These are phyloP conservation scores for Drosophila fuyamai DNA, from an alignment of 1,140 invertebrate species.

Conservation along the genomic window DNA sequence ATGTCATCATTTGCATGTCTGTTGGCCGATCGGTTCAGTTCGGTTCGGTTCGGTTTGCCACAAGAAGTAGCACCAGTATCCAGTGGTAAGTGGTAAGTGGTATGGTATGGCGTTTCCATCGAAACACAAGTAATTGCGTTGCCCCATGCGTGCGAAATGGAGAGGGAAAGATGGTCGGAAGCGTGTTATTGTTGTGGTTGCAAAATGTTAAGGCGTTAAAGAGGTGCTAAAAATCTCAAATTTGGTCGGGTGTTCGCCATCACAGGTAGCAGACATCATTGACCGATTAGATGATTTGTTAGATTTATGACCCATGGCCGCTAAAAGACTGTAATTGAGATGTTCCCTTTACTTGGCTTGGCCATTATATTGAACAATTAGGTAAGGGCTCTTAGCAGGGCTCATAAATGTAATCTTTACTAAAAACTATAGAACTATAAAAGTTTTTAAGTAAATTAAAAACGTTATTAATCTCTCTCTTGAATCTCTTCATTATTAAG, in stretches of 20 bases:
- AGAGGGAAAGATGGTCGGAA: slow-evolving; percentile 39
- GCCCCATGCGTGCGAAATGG: slow-evolving; percentile 47
- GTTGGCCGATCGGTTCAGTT: slow-evolving; percentile 18
- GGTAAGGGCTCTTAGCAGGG: too few species aligned
- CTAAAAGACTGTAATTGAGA: slow-evolving; percentile 33
- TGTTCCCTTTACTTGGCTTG: slow-evolving; percentile 7
- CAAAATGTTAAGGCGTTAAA: slow-evolving; percentile 65
- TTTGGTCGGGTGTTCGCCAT: slow-evolving; percentile 24
- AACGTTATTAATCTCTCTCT: too few species aligned
- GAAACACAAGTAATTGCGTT: slow-evolving; percentile 65
- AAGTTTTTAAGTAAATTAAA: too few species aligned
- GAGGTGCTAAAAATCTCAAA: slow-evolving; percentile 64
- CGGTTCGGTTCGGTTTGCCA: neutral
- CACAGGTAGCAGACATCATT: slow-evolving; percentile 25
- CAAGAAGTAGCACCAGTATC: neutral
- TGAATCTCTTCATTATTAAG: too few species aligned
- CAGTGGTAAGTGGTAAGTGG: neutral
- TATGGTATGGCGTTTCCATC: slow-evolving; percentile 12
- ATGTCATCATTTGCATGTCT: slow-evolving; percentile 88
- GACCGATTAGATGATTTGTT: slow-evolving; percentile 64
- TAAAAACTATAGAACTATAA: too few species aligned
- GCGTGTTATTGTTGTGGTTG: slow-evolving; percentile 54
- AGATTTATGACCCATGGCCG: slow-evolving; percentile 44
- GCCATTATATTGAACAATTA: neutral
- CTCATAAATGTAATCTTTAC: too few species aligned